phyloP scores from a whole-genome alignment of 2,113 vertebrate genomes.

The Petroica traversi region DNA sequence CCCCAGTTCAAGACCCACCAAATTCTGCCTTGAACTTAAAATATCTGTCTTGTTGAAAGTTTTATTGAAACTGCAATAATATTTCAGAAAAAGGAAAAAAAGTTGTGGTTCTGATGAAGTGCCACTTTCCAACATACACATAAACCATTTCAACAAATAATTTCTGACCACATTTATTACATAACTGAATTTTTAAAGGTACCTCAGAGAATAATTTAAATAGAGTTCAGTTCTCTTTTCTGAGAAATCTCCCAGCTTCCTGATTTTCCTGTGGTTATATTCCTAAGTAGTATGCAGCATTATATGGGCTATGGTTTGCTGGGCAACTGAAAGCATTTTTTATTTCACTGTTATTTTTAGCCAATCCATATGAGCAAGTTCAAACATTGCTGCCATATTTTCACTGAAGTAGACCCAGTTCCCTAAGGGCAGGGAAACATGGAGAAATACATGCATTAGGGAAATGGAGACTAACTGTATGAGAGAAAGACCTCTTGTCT shows the following conservation, averaged over 20 bases:
- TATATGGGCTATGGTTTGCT: not conserved
- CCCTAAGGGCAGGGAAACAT: not conserved
- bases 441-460: not conserved
- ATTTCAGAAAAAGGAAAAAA: not conserved
- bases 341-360: not conserved
- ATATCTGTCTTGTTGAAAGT: not conserved
- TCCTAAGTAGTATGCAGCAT: not conserved
- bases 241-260: not conserved
- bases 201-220: not conserved
- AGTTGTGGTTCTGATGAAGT: not conserved
- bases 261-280: not conserved
- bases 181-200: not conserved
- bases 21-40: not conserved
- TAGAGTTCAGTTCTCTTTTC: not conserved
- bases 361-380: not conserved
- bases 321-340: not conserved
- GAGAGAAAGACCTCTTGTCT: not conserved
- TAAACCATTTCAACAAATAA: not conserved
- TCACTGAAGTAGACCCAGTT: not conserved
- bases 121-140: not conserved
- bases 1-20: not conserved
- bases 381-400: not conserved
- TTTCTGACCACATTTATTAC: not conserved
- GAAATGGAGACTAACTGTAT: not conserved
- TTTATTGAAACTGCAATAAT: not conserved